Conservation (phyloP, 2,888 invertebrate genomes). For the Mythimna impura region DNA sequence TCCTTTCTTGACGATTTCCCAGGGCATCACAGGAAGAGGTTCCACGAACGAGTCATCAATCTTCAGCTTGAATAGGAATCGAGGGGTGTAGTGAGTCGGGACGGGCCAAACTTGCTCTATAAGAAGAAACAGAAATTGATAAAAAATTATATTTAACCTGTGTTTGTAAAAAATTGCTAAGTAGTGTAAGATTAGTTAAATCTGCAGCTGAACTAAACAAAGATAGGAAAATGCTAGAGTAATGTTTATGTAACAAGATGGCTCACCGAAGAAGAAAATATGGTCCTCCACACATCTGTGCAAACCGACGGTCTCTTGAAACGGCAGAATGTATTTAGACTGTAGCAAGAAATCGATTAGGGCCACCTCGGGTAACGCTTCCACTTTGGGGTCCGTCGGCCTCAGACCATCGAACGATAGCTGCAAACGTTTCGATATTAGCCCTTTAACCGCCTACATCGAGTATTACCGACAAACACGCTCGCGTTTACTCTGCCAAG, state of each 20-base stretch:
- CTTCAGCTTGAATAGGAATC: conserved; percentile 83
- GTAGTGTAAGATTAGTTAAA: background rate
- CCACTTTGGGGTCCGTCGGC: conserved; percentile 83
- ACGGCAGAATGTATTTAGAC: conserved; percentile 80
- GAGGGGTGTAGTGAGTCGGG: conserved; percentile 84
- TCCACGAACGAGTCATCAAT: conserved; percentile 86
- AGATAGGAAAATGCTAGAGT: background rate
- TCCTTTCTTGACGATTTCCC: conserved; percentile 82
- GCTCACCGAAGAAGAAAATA: conserved; percentile 83
- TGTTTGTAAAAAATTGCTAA: background rate
- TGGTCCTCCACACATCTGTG: conserved; percentile 86
- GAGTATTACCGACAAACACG: no score
- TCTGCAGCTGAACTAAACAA: background rate
- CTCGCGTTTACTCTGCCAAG: no score
- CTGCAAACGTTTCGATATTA: conserved; percentile 67
- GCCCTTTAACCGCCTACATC: no score
- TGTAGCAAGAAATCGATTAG: conserved; percentile 85
- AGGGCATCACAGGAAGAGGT: conserved; percentile 86
- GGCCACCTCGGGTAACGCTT: conserved; percentile 86
- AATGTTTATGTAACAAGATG: background rate
- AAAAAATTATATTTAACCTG: background rate
- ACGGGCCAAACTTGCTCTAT: conserved; percentile 86
- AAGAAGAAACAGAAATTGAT: conserved; percentile 9
- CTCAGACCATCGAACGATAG: conserved; percentile 81
- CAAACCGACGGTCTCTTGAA: conserved; percentile 75